Evolutionary conservation across 2,888 invertebrate genomes (phyloP), one percentile per base, ranked within the genome.

Genomic region (Caenorhabditis wallacei): DNA sequence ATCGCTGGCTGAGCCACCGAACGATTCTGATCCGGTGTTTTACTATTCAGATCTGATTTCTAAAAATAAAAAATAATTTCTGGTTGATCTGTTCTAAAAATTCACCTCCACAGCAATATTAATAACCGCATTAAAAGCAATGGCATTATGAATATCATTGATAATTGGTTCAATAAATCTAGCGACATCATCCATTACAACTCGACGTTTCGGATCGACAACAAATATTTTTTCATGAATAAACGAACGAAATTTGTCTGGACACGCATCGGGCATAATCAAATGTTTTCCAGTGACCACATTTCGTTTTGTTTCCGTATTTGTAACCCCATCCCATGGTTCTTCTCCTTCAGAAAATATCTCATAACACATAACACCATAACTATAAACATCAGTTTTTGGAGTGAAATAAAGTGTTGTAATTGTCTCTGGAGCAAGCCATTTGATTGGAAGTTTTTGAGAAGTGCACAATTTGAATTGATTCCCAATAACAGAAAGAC

Each of bases 341-440:
- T 86, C 86, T n/a, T 59, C 61, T 13, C 86, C 86, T n/a, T 84
- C 81, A 4, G 81, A 68, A 53, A 81, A 86, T 13, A 86, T 80
- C 53, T 86, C 86, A 40, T 48, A 82, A 57, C 82, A 75, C 81
- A 86, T 83, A 5, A 86, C 84, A 16, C 86, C 86, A 51, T 84
- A 86, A 79, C 84, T 80, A 81, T 64, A 84, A 20, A 71, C 81
- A 56, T 85, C 85, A 16, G 82, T 80, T 46, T 83, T 85, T 16
- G 43, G 43, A 20, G 76, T 83, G 74, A 83, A 85, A 13, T 61
- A 57, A n/a, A 72, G 57, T 0, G 66, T 71, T 48, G 56, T 59
- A 7, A 82, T 76, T 0, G 82, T 80, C 48, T 84, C 84, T 1
- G 82, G 82, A 26, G 84, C 84, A 18, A 84, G 82, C 84, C 84